Base-by-base conservation (phyloP, 2,888 invertebrate species). In the Hypercompe scribonia region DNA sequence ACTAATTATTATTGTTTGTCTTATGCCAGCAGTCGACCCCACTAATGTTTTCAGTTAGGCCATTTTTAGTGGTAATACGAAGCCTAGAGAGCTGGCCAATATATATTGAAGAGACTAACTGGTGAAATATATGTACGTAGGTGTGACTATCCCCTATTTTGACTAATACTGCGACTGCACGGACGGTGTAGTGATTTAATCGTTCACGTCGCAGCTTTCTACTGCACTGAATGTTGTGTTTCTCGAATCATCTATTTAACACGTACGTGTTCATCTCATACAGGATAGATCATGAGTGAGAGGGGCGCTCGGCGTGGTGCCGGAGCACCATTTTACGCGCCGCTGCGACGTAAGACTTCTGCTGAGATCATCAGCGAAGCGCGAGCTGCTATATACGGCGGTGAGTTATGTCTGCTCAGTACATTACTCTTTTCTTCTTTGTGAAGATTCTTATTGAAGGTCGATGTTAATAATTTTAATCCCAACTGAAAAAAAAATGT, bases 341-440 rank as follows among this genome's bases (percentile, higher is more conserved):
- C 96, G 2, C 91, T 92, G 73, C 91, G 94, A 28, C 95, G 97
- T 71, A 97, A 97, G 92, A 98, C 98, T 3, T 98, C 98, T 61
- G 97, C 98, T 0, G 97, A 98, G 91, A 97, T 98, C 85, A 97
- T 98, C 84, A 97, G 97, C 88, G 98, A 98, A 92, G 98, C 98
- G 0, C 96, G 97, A 82, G 96, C 97, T 15, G 97, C 97, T 68
- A 91, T 95, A 36, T 93, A 91, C 78, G 93, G 93, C 79, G 95
- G 95, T 94, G 83, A 72, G 77, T 21, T 46, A 15, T 58, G 13
- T 5, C 4, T 58, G 4, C 58, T 58, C 58, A 58, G 28, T n/a
- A 4, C 13, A 28, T 3, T 58, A 58, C 28, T n/a, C 13, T n/a
- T 11, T 10, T 54, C n/a, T 58, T 28, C 58, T 18, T 46, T 46